A percentile compares a stretch with the other conserved stretches of the same genome.
Evolutionary conservation across 2,113 vertebrate genomes (phyloP).

Genomic region (Falco punctatus): DNA sequence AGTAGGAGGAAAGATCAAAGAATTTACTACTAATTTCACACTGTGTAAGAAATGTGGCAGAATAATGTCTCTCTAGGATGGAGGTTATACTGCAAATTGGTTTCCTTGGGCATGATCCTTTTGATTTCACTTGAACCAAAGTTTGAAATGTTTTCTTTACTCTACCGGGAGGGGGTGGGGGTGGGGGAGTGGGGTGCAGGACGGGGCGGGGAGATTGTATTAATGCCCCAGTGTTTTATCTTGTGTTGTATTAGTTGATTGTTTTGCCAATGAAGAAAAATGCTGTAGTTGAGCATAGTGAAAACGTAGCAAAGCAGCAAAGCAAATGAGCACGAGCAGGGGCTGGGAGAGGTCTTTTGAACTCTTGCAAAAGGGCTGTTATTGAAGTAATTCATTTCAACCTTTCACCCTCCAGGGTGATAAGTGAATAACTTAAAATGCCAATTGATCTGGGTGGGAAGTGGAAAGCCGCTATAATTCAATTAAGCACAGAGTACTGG

Average conservation of each 20-base stretch:
- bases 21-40: not conserved
- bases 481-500: constrained; percentile 55
- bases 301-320: not conserved
- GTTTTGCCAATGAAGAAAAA: not conserved
- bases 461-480: constrained; percentile 69
- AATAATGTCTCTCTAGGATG: not conserved
- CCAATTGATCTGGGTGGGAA: constrained; percentile 65
- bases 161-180: not conserved
- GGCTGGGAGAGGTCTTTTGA: not conserved
- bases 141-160: not conserved
- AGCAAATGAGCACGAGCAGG: not conserved
- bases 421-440: constrained; percentile 39
- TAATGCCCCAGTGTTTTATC: not conserved
- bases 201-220: no score
- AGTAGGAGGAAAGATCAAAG: not conserved
- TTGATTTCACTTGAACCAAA: not conserved
- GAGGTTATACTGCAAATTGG: not conserved
- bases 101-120: not conserved
- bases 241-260: not conserved
- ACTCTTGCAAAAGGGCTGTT: not conserved
- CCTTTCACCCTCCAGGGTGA: not conserved
- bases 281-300: not conserved
- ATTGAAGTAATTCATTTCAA: not conserved
- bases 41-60: not conserved
- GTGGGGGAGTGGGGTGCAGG: no score